Conservation (phyloP, 2,113 vertebrate genomes). For the Melanotaenia duboulayi region DNA sequence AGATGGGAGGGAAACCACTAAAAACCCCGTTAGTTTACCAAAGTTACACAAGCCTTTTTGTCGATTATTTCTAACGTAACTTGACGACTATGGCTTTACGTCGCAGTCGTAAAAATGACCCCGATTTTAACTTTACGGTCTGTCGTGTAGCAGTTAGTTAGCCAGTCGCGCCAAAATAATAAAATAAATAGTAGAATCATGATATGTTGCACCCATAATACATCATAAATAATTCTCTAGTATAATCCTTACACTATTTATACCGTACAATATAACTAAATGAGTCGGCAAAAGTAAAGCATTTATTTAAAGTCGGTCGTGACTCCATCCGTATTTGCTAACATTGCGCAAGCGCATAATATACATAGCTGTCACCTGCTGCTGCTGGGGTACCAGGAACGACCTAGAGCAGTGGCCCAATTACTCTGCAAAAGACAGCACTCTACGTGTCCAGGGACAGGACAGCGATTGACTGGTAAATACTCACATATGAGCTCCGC, state of each 20-base stretch:
- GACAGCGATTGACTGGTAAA: constrained; percentile 44
- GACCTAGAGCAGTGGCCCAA: constrained; percentile 57
- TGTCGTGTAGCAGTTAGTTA: not conserved
- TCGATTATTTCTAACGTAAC: constrained; percentile 2
- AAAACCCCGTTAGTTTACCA: not conserved
- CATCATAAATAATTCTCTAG: accelerated
- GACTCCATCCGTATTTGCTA: not conserved
- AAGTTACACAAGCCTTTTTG: constrained; percentile 22
- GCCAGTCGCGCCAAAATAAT: not conserved
- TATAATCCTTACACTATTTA: accelerated
- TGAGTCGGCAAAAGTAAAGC: not conserved
- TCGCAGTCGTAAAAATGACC: constrained; percentile 30
- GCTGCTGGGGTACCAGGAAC: constrained; percentile 36
- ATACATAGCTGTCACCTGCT: constrained; percentile 44
- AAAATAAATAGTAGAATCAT: not conserved
- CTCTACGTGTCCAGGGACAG: constrained; percentile 21
- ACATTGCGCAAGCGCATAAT: constrained; percentile 46
- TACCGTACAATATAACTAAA: not conserved
- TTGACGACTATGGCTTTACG: constrained; percentile 26
- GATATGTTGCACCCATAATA: no score
- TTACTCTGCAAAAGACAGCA: constrained; percentile 13
- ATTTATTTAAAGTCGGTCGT: not conserved
- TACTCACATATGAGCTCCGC: not conserved
- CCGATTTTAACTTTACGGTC: constrained; percentile 43
- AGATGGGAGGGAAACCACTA: not conserved